These are phyloP conservation scores for Dasyurus viverrinus DNA, from an alignment of 2,113 vertebrate genomes.

Conservation along the genomic window DNA sequence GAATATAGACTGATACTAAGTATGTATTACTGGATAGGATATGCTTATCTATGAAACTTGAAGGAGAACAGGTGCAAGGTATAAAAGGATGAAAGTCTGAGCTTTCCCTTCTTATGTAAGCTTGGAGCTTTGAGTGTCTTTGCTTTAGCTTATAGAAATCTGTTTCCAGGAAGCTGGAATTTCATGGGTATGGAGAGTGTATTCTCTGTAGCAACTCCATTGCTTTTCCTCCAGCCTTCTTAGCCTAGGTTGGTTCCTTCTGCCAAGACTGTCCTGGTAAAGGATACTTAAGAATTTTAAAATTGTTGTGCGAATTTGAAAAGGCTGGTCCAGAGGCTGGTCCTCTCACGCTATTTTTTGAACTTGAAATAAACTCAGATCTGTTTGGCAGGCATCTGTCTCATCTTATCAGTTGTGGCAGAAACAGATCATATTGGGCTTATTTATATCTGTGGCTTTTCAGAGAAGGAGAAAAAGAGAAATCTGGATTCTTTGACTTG, in stretches of 20 bases:
- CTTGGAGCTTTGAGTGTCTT: neutral
- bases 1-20: neutral
- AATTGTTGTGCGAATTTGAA: neutral
- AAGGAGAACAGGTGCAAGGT: neutral
- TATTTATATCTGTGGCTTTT: neutral
- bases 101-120: neutral
- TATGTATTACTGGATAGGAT: neutral
- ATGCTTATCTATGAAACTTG: neutral
- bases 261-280: neutral
- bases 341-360: neutral
- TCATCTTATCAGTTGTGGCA: slow-evolving; percentile 4
- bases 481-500: slow-evolving; percentile 1
- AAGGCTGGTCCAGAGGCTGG: neutral
- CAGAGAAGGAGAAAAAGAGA: neutral
- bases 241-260: neutral
- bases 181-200: neutral
- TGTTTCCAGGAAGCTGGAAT: neutral
- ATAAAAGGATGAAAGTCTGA: neutral
- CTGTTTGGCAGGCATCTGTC: neutral
- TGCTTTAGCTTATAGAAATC: neutral
- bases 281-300: neutral
- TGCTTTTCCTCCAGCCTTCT: neutral
- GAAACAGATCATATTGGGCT: neutral
- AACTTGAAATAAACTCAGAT: neutral
- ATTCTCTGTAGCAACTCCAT: neutral